These are phyloP conservation scores for Falco naumanni DNA, from an alignment of 2,797 vertebrate species.

Conservation along the genomic window DNA sequence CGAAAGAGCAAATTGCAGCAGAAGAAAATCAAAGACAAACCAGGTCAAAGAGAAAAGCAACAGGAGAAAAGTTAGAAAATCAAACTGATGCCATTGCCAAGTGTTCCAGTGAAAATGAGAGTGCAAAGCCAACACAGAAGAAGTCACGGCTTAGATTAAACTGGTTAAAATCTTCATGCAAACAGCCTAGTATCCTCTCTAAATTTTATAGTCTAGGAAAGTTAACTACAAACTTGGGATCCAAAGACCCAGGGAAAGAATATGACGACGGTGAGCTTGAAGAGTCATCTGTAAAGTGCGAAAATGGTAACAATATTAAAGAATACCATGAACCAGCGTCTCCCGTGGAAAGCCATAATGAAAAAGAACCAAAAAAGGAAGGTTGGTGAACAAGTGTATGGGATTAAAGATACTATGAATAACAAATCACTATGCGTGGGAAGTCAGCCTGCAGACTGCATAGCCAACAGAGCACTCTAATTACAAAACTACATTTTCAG, in stretches of 20 bases:
- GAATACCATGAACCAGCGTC: slow-evolving; percentile 7
- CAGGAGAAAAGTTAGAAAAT: slow-evolving; percentile 73
- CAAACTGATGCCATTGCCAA: slow-evolving; percentile 72
- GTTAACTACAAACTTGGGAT: slow-evolving; percentile 78
- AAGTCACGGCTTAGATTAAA: slow-evolving; percentile 86
- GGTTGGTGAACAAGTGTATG: slow-evolving; percentile 66
- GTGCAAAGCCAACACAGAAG: slow-evolving; percentile 79
- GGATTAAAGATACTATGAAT: slow-evolving; percentile 21
- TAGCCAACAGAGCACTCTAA: background rate
- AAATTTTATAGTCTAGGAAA: slow-evolving; percentile 93
- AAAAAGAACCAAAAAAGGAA: slow-evolving; percentile 70
- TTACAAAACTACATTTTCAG: background rate
- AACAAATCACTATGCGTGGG: background rate
- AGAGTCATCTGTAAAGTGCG: slow-evolving; percentile 45
- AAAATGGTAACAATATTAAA: slow-evolving; percentile 21
- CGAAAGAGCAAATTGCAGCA: slow-evolving; percentile 77
- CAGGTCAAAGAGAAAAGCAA: slow-evolving; percentile 91
- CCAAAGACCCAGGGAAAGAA: slow-evolving; percentile 74
- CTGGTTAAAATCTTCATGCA: slow-evolving; percentile 89
- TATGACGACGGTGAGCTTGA: slow-evolving; percentile 60
- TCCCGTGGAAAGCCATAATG: slow-evolving; percentile 41
- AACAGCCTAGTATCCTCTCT: slow-evolving; percentile 95
- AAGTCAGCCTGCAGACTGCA: background rate
- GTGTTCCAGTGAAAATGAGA: slow-evolving; percentile 61
- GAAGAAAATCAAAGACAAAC: slow-evolving; percentile 84